Evolutionary conservation across 1,140 invertebrate species (phyloP).

Genomic region (Charaxes varanes): DNA sequence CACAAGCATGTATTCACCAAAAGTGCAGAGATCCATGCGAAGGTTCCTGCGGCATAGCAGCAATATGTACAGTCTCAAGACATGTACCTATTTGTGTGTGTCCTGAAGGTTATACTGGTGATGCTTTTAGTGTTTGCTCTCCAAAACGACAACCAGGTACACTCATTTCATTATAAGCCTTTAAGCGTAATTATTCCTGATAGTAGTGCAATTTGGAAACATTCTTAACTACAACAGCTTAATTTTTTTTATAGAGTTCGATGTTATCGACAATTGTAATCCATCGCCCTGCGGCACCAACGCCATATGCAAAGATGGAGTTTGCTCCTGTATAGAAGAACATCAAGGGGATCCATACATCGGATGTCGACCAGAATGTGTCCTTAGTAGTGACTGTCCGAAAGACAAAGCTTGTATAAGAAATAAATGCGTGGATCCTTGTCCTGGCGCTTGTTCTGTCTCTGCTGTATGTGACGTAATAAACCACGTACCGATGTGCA

Average conservation of each 20-base stretch:
- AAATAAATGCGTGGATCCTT: conserved; percentile 83
- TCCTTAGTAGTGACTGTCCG: conserved; percentile 80
- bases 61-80: conserved; percentile 82
- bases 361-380: conserved; percentile 82
- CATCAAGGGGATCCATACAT: conserved; percentile 81
- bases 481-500: conserved; percentile 82
- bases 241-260: conserved; percentile 24
- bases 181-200: too few species aligned
- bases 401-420: conserved; percentile 79
- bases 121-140: too few species aligned
- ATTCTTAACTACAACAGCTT: too few species aligned
- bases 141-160: too few species aligned
- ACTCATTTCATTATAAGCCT: too few species aligned
- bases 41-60: conserved; percentile 80
- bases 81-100: conserved; percentile 85
- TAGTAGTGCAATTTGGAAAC: too few species aligned
- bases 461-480: conserved; percentile 81
- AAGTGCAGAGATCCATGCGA: conserved; percentile 83
- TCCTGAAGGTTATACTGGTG: conserved; percentile 79
- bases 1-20: conserved; percentile 80
- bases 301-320: conserved; percentile 76
- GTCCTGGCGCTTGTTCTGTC: conserved; percentile 79
- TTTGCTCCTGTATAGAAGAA: conserved; percentile 79
- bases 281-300: conserved; percentile 82
- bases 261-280: conserved; percentile 56